These are phyloP conservation scores for Cataglyphis hispanica DNA, from an alignment of 1,140 invertebrate genomes.

Conservation along the genomic window DNA sequence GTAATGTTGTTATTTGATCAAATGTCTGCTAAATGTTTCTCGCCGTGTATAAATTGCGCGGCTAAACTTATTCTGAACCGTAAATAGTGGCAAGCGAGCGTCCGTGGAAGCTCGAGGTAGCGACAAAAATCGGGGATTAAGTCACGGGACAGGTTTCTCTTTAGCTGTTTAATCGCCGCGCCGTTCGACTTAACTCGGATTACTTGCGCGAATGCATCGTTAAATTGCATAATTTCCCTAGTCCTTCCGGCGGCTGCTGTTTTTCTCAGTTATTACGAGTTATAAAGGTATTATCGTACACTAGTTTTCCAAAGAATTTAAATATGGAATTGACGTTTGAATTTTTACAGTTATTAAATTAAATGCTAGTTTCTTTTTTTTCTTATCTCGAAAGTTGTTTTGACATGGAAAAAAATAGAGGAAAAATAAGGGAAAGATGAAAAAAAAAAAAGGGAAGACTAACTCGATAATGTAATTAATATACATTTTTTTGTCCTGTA, in stretches of 20 bases:
- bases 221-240: conserved; percentile 62
- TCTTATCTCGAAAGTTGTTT: background rate
- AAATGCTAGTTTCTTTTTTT: background rate
- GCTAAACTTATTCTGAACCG: conserved; percentile 40
- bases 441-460: background rate
- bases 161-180: conserved; percentile 50
- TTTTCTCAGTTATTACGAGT: conserved; percentile 19
- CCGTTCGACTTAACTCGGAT: conserved; percentile 55
- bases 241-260: conserved; percentile 20
- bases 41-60: conserved; percentile 21
- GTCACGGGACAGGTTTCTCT: conserved; percentile 49
- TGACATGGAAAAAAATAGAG: background rate
- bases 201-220: conserved; percentile 54
- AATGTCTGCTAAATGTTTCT: conserved; percentile 34
- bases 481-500: background rate
- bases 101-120: conserved; percentile 21
- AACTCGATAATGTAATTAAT: background rate
- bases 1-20: conserved; percentile 9
- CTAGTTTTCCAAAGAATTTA: background rate
- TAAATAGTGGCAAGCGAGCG: conserved; percentile 15
- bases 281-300: background rate
- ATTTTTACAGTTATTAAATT: background rate
- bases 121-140: conserved; percentile 58
- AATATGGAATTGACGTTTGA: background rate
- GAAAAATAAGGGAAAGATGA: too few species aligned